Percentiles rank a stretch among this genome's conserved stretches.
Evolutionary conservation across 2,888 invertebrate species (phyloP).

Genomic region (Homarus gammarus): DNA sequence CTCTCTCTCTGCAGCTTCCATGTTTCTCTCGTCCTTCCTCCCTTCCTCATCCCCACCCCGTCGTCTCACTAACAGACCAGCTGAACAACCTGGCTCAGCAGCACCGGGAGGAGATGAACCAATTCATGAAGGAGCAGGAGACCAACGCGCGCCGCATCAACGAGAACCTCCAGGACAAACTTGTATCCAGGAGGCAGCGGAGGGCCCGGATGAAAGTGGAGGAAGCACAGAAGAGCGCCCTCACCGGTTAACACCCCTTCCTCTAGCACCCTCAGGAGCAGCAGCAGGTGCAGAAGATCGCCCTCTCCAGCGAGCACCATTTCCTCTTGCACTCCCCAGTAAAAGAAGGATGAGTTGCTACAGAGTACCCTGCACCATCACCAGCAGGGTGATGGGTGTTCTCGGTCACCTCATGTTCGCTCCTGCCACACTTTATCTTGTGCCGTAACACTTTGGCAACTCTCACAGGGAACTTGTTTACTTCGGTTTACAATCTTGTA

Average conservation of each 20-base stretch:
- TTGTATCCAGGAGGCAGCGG: constrained; percentile 65
- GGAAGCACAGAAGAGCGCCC: constrained; percentile 65
- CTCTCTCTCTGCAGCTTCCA: neutral
- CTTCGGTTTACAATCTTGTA: no score
- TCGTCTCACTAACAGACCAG: constrained; percentile 48
- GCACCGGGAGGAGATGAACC: constrained; percentile 73
- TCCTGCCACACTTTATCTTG: no score
- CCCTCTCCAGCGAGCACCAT: neutral
- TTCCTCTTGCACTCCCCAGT: no score
- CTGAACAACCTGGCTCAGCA: constrained; percentile 67
- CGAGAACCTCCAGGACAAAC: constrained; percentile 69
- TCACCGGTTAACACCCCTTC: constrained; percentile 6
- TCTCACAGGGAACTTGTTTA: no score
- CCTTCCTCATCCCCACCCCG: neutral
- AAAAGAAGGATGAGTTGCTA: no score
- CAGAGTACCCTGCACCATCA: no score
- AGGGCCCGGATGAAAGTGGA: constrained; percentile 70
- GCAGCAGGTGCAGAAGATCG: neutral
- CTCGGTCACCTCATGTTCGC: no score
- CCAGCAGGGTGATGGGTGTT: no score
- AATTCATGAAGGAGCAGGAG: constrained; percentile 72
- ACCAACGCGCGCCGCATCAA: constrained; percentile 64
- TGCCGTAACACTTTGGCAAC: no score
- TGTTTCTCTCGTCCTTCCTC: neutral
- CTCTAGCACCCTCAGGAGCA: neutral